Percentiles rank a stretch among this genome's conserved stretches.
Conservation (phyloP, 2,888 invertebrate genomes). For the Drosophila acutilabella region DNA sequence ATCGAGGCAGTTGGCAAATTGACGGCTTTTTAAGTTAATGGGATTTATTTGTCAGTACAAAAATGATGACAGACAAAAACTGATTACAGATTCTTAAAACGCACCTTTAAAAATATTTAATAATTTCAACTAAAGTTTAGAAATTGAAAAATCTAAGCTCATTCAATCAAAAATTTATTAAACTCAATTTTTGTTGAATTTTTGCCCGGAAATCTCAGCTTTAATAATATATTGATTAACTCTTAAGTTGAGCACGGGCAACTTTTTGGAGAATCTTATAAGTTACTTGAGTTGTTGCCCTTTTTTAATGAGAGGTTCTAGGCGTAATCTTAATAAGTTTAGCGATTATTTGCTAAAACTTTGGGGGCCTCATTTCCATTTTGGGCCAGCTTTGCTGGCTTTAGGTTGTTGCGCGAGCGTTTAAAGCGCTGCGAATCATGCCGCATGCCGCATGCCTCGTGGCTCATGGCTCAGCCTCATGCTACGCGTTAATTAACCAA, state of each 20-base stretch:
- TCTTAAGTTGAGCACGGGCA: slow-evolving; percentile 1
- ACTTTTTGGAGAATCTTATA: not conserved
- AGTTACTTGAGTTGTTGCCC: not conserved
- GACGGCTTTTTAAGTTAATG: slow-evolving; percentile 41
- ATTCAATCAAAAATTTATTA: not conserved
- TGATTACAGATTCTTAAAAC: not conserved
- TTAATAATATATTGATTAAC: slow-evolving; percentile 3
- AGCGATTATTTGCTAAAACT: slow-evolving; percentile 25
- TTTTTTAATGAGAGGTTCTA: slow-evolving; percentile 20
- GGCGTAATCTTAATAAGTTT: slow-evolving; percentile 33
- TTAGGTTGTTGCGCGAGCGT: slow-evolving; percentile 23
- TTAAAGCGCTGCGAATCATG: slow-evolving; percentile 12
- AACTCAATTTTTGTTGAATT: not conserved
- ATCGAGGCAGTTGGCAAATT: slow-evolving; percentile 27
- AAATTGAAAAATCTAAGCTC: too few species aligned
- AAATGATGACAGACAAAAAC: not conserved
- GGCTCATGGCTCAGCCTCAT: slow-evolving; percentile 2
- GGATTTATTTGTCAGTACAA: slow-evolving; percentile 15
- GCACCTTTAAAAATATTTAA: too few species aligned
- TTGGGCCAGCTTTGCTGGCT: slow-evolving; percentile 1
- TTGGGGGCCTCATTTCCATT: slow-evolving; percentile 21
- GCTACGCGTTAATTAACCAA: slow-evolving; percentile 49
- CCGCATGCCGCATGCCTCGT: not conserved
- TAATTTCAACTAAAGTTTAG: too few species aligned
- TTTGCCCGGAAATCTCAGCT: not conserved